phyloP scores from a whole-genome alignment of 2,113 vertebrate genomes.

The Xiphophorus hellerii region DNA sequence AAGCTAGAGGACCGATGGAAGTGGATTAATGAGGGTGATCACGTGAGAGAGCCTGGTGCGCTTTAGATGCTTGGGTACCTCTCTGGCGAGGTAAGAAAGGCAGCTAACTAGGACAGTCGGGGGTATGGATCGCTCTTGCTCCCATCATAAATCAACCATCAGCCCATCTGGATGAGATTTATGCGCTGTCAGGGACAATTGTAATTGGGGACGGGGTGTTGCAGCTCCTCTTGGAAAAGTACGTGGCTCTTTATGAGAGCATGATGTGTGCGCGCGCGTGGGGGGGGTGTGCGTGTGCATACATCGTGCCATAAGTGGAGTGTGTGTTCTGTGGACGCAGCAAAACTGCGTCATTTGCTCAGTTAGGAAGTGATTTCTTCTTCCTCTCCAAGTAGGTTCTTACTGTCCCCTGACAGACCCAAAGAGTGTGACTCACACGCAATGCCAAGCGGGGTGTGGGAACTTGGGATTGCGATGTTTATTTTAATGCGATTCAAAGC shows the following conservation, averaged over 20 bases:
- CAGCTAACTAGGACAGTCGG: constrained; percentile 65
- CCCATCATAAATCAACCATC: constrained; percentile 74
- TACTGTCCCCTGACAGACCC: constrained; percentile 41
- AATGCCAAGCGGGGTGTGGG: constrained; percentile 57
- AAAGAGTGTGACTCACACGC: constrained; percentile 15
- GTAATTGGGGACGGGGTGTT: constrained; percentile 67
- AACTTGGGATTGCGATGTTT: constrained; percentile 53
- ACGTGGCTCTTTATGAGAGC: constrained; percentile 5
- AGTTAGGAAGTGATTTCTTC: constrained; percentile 7
- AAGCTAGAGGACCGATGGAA: constrained; percentile 50
- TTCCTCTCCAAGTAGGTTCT: constrained; percentile 34
- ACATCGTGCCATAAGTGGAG: constrained; percentile 14
- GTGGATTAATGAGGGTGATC: constrained; percentile 66
- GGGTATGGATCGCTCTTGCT: constrained; percentile 60
- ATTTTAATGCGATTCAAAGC: constrained; percentile 63
- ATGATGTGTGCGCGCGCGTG: constrained; percentile 4
- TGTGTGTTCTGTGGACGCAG: constrained; percentile 3
- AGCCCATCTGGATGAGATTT: constrained; percentile 74
- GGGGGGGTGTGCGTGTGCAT: constrained; percentile 11
- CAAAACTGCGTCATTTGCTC: constrained; percentile 28
- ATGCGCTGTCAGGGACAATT: constrained; percentile 69
- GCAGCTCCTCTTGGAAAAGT: constrained; percentile 40
- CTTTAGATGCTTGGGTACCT: constrained; percentile 45
- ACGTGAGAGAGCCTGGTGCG: constrained; percentile 31
- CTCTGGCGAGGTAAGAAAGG: constrained; percentile 40